Evolutionary conservation across 1,140 invertebrate genomes (phyloP).

Genomic region (Drosophila ananassae): DNA sequence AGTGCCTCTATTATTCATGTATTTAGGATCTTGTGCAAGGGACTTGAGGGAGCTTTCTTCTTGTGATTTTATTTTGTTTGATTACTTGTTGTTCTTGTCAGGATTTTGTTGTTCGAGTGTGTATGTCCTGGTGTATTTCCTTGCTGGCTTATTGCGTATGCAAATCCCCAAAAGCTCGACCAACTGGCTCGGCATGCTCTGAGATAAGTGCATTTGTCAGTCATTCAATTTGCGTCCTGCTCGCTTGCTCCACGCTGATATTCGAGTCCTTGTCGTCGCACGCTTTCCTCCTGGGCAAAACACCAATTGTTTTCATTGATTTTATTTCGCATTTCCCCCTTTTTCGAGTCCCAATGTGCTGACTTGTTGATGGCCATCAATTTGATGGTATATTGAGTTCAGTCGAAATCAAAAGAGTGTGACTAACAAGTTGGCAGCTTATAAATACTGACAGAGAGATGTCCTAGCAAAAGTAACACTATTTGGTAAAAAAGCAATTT

Average conservation of each 20-base stretch:
- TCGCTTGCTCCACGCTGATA: constrained; percentile 2
- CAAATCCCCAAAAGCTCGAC: constrained; percentile 61
- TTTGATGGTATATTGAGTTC: constrained; percentile 43
- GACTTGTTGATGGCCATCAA: constrained; percentile 52
- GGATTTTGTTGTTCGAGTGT: constrained; percentile 37
- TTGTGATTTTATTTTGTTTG: constrained; percentile 35
- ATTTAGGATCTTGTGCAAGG: constrained; percentile 27
- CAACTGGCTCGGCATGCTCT: constrained; percentile 43
- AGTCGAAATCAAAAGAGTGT: constrained; percentile 24
- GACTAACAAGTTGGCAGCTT: constrained; percentile 40
- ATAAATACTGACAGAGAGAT: constrained; percentile 29
- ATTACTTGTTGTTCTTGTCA: constrained; percentile 34
- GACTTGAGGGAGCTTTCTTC: constrained; percentile 34
- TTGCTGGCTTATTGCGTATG: constrained; percentile 56
- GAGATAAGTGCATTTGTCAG: constrained; percentile 76
- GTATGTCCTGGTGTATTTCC: constrained; percentile 40
- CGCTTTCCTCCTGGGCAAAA: constrained; percentile 52
- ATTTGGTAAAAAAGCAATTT: neutral
- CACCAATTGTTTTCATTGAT: constrained; percentile 77
- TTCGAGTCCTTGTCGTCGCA: constrained; percentile 37
- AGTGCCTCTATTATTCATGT: constrained; percentile 46
- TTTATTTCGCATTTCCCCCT: constrained; percentile 44
- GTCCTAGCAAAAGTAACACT: neutral
- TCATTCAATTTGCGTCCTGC: constrained; percentile 62
- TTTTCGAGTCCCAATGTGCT: constrained; percentile 37